Percentiles rank a stretch among this genome's conserved stretches.
Evolutionary conservation across 2,113 vertebrate genomes (phyloP).

Genomic region (Podarcis cretensis): DNA sequence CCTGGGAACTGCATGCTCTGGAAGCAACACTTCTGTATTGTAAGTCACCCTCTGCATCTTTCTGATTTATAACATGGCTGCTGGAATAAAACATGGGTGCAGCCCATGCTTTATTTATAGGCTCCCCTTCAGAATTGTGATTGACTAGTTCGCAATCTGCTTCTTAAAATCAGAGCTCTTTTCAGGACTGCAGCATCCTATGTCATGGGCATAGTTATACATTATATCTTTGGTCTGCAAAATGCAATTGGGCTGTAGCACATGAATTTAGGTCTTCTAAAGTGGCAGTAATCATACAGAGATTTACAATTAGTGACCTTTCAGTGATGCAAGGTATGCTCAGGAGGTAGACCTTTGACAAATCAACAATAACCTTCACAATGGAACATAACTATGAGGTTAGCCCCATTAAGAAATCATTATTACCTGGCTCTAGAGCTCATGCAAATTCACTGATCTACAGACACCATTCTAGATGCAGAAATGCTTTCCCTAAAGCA

Average conservation of each 20-base stretch:
- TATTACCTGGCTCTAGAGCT: not conserved
- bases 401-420: not conserved
- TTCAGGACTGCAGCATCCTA: not conserved
- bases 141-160: not conserved
- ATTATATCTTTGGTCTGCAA: not conserved
- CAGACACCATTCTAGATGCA: not conserved
- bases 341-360: not conserved
- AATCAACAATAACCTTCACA: not conserved
- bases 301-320: not conserved
- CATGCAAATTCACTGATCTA: not conserved
- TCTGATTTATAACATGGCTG: constrained; percentile 20
- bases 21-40: not conserved
- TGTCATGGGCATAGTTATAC: not conserved
- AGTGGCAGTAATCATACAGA: not conserved
- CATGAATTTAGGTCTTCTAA: not conserved
- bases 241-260: not conserved
- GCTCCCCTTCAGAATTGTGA: not conserved
- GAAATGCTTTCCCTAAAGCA: not conserved
- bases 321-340: not conserved
- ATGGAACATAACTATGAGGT: not conserved
- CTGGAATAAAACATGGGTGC: not conserved
- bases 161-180: not conserved
- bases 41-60: not conserved
- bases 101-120: not conserved
- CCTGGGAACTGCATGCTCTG: constrained; percentile 3